Conservation (phyloP, 2,888 invertebrate genomes). For the Fissipunctia ypsillon region DNA sequence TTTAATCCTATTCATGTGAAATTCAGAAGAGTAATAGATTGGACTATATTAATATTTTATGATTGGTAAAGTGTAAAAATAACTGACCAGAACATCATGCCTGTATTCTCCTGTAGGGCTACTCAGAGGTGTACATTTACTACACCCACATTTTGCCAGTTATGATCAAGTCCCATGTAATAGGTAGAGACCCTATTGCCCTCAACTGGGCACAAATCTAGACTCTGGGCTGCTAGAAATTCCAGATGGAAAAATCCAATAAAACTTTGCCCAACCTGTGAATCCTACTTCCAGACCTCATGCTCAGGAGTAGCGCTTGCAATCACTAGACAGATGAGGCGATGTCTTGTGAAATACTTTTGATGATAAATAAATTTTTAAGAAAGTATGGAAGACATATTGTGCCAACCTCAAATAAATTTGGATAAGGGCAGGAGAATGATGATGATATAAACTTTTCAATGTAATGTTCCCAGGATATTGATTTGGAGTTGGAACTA, state of each 20-base stretch:
- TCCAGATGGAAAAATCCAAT: neutral
- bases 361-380: too few relatives aligned
- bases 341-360: neutral
- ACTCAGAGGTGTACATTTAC: neutral
- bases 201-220: neutral
- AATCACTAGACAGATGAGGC: neutral
- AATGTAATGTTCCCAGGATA: constrained; percentile 70
- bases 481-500: constrained; percentile 82
- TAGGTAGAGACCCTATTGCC: neutral
- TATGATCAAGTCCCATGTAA: neutral
- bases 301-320: neutral
- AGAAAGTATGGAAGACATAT: too few relatives aligned
- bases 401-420: too few relatives aligned
- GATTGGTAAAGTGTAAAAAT: too few relatives aligned
- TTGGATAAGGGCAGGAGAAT: too few relatives aligned
- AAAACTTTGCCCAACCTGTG: too few relatives aligned
- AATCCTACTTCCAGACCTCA: too few relatives aligned
- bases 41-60: too few relatives aligned
- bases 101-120: neutral
- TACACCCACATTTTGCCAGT: neutral
- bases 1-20: neutral
- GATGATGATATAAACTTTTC: neutral
- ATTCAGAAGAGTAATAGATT: too few relatives aligned
- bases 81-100: neutral
- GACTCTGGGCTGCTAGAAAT: neutral